These are phyloP conservation scores for Ispidina lecontei DNA, from an alignment of 2,797 vertebrate genomes.

Conservation along the genomic window DNA sequence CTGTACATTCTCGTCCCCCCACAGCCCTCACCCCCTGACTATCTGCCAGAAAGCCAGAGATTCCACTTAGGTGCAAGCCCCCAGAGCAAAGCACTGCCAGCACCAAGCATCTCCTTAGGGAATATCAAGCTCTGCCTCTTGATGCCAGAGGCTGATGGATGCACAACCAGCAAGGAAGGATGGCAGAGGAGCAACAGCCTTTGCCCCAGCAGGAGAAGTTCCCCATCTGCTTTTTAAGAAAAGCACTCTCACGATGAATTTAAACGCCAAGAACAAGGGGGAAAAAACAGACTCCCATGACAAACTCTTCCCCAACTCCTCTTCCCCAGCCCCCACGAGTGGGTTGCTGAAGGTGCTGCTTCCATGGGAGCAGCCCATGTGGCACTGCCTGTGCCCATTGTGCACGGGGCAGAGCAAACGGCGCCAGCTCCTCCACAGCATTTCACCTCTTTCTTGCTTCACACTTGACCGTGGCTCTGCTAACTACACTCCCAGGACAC, in stretches of 20 bases:
- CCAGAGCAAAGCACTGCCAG: not conserved
- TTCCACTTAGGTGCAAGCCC: not conserved
- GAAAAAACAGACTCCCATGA: rapidly evolving
- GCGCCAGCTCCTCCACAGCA: not conserved
- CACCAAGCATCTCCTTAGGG: not conserved
- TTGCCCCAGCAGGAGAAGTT: not conserved
- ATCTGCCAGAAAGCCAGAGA: not conserved
- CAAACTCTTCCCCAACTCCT: not conserved
- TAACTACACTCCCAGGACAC: not conserved
- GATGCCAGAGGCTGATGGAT: not conserved
- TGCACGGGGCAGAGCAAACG: not conserved
- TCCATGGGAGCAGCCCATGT: not conserved
- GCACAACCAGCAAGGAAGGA: not conserved
- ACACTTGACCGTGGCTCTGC: rapidly evolving
- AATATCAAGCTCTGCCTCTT: rapidly evolving
- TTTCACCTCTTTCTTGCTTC: not conserved
- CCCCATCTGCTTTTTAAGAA: not conserved
- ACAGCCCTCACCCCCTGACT: not conserved
- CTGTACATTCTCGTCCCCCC: rapidly evolving
- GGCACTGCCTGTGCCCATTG: not conserved
- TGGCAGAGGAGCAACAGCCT: not conserved
- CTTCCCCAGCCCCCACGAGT: rapidly evolving
- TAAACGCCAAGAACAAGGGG: not conserved
- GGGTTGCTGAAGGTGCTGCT: not conserved
- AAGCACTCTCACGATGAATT: not conserved